Evolutionary conservation across 1,140 invertebrate species (phyloP).

Genomic region (Bombus terrestris): DNA sequence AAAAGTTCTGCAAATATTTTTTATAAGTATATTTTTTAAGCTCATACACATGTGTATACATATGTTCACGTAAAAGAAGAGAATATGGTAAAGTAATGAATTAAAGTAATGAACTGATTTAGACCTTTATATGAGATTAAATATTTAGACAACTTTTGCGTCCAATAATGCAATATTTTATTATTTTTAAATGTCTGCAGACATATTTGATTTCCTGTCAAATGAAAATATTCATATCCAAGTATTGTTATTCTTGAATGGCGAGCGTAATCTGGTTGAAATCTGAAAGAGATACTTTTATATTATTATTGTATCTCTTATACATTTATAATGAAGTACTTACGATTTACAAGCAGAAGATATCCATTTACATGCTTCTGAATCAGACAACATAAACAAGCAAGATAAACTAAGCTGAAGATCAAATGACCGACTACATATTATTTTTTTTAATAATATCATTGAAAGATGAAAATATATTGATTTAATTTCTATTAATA

Average conservation of each 20-base stretch:
- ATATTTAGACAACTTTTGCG: constrained; percentile 66
- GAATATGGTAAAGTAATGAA: not conserved
- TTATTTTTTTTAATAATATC: constrained; percentile 71
- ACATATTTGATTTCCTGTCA: constrained; percentile 57
- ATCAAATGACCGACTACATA: constrained; percentile 69
- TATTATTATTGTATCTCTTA: not conserved
- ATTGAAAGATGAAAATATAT: constrained; percentile 44
- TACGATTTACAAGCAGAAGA: constrained; percentile 57
- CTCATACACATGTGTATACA: not conserved
- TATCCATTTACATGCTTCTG: constrained; percentile 65
- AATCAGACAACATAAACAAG: constrained; percentile 67
- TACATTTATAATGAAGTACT: constrained; percentile 34
- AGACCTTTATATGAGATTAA: constrained; percentile 71
- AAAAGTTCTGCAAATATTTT: constrained; percentile 68
- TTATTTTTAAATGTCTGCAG: constrained; percentile 55
- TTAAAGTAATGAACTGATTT: not conserved
- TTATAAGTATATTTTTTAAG: not conserved
- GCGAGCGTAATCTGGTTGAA: constrained; percentile 59
- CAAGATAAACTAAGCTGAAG: constrained; percentile 70
- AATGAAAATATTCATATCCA: constrained; percentile 71
- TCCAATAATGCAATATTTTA: constrained; percentile 72
- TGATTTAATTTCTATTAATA: constrained; percentile 51
- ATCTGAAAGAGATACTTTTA: constrained; percentile 42
- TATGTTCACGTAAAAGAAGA: not conserved
- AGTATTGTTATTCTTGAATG: constrained; percentile 68